These are phyloP conservation scores for Caenorhabditis inopinata DNA, from an alignment of 1,140 invertebrate genomes.

Conservation along the genomic window DNA sequence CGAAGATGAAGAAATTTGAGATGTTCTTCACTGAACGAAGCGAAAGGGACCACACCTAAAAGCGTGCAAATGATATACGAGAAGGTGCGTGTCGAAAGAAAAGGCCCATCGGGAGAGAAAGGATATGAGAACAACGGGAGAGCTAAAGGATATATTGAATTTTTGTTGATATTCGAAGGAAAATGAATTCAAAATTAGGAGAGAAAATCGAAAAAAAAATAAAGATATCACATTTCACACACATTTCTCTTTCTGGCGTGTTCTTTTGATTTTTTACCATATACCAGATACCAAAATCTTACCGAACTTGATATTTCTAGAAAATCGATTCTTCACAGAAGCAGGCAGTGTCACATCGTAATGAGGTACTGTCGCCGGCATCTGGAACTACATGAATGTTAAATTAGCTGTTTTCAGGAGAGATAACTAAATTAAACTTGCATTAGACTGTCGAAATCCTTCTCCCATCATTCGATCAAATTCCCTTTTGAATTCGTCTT, in stretches of 20 bases:
- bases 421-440: no score
- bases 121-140: not conserved
- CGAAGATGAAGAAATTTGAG: slow-evolving; percentile 19
- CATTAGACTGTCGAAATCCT: not conserved
- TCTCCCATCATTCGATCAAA: slow-evolving; percentile 37
- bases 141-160: not conserved
- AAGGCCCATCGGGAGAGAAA: not conserved
- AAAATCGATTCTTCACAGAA: not conserved
- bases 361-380: not conserved
- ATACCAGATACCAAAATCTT: no score
- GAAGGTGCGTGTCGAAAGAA: slow-evolving; percentile 20
- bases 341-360: slow-evolving; percentile 31
- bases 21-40: not conserved
- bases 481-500: slow-evolving; percentile 33
- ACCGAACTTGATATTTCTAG: slow-evolving; percentile 30
- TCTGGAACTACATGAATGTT: not conserved
- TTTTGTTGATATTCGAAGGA: not conserved
- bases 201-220: no score
- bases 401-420: not conserved
- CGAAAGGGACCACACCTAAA: not conserved
- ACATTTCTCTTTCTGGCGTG: no score
- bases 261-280: no score
- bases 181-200: not conserved
- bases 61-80: slow-evolving; percentile 13
- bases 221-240: no score